Base-by-base conservation (phyloP, 2,888 invertebrate species). In the Trilocha varians region DNA sequence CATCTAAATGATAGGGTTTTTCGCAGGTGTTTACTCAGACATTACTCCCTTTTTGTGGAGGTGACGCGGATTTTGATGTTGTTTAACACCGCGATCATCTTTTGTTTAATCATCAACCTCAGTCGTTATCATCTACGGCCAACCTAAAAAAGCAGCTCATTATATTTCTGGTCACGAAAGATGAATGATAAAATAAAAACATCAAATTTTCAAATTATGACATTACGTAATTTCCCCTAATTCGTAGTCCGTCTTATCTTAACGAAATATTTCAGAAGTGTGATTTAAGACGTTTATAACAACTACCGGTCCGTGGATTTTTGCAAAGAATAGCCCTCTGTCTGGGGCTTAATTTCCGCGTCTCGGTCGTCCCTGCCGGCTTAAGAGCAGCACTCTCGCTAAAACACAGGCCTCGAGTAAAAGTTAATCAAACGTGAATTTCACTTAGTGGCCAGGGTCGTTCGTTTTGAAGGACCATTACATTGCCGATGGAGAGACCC, bases 371-470 rank as follows among this genome's bases (percentile, higher is more conserved):
- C 4, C 25, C 25, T 5, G 25, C 25, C 25, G 25, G 41, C 41
- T 48, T 45, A 39, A 57, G 46, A 44, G 45, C 43, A 46, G 53
- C 62, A 56, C 61, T 61, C 59, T 63, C 55, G 49, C 57, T 63
- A 57, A 65, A 63, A 62, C 65, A 64, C 57, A 38, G 42, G 15
- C 38, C 64, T 63, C 62, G 60, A 72, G 73, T 67, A 68, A 76
- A 78, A 79, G 77, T 80, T 80, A 80, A 80, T 80, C 78, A 80
- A 76, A 75, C 78, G 80, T 82, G 71, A 80, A 79, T 78, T 82
- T 79, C 78, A 74, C 74, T 78, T 75, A 77, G 76, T 76, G 74
- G 66, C 75, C 70, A 64, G 66, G 77, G 66, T 69, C 73, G 73
- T 78, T 71, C 77, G 70, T 77, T 83, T 79, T 80, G 82, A 82